phyloP scores from a whole-genome alignment of 1,140 invertebrate genomes.

The Platorchestia sp. region DNA sequence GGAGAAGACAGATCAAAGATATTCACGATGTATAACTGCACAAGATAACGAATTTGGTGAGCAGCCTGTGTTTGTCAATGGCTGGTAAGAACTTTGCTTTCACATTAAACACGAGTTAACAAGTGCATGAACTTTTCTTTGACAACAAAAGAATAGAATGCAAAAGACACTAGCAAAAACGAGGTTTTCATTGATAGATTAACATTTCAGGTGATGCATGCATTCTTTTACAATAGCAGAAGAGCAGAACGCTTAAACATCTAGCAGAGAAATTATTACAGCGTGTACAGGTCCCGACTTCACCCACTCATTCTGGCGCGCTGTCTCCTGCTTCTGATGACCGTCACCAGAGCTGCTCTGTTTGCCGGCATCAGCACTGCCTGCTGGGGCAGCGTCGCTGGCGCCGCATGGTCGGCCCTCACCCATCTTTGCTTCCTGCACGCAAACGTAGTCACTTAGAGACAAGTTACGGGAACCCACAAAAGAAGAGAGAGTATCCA shows the following conservation, averaged over 20 bases:
- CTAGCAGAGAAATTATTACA: not conserved
- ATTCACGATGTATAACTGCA: too few relatives aligned
- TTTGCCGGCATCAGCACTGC: not conserved
- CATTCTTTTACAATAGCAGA: not conserved
- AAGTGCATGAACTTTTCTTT: too few relatives aligned
- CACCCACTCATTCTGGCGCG: not conserved
- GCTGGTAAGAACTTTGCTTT: too few relatives aligned
- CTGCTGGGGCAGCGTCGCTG: not conserved
- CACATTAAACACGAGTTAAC: too few relatives aligned
- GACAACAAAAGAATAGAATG: too few relatives aligned
- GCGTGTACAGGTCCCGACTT: too few relatives aligned
- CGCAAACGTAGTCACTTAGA: not conserved
- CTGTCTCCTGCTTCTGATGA: not conserved
- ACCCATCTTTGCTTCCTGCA: not conserved
- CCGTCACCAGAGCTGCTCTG: not conserved
- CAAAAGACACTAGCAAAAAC: too few relatives aligned
- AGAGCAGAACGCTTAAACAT: not conserved
- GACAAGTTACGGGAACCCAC: not conserved
- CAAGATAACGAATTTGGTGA: too few relatives aligned
- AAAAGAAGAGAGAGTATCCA: not conserved
- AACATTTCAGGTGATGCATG: too few relatives aligned
- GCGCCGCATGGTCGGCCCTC: not conserved
- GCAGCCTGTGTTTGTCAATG: too few relatives aligned
- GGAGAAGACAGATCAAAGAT: too few relatives aligned
- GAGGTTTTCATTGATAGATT: too few relatives aligned